Evolutionary conservation across 2,888 invertebrate species (phyloP).

Genomic region (Piscicola geometra): DNA sequence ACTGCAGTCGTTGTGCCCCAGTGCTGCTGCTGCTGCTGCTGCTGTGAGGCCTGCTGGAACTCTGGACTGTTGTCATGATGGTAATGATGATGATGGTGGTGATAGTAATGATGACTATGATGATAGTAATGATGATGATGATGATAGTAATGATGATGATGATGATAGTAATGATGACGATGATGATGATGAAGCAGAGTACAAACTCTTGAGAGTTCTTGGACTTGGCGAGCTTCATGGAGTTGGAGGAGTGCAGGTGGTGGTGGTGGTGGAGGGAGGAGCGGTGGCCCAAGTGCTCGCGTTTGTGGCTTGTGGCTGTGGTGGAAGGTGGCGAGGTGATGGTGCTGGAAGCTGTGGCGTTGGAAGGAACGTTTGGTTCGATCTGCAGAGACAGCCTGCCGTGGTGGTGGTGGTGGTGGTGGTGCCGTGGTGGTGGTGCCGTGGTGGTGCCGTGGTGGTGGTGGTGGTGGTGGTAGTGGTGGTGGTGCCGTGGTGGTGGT

Average conservation of each 20-base stretch:
- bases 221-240: background rate
- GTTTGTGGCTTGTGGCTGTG: conserved; percentile 8
- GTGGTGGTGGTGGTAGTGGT: too few relatives aligned
- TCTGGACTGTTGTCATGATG: conserved; percentile 6
- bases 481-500: too few relatives aligned
- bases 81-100: conserved; percentile 25
- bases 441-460: too few relatives aligned
- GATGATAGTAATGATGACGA: background rate
- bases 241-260: background rate
- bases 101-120: conserved; percentile 17
- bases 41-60: conserved; percentile 6
- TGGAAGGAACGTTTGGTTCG: conserved; percentile 14
- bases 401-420: background rate
- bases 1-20: background rate
- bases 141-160: background rate
- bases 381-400: conserved; percentile 27
- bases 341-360: background rate
- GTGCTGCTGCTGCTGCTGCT: background rate
- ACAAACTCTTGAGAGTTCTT: background rate
- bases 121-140: conserved; percentile 22
- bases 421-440: too few relatives aligned
- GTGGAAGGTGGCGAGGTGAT: background rate
- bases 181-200: background rate
- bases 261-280: background rate
- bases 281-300: background rate